A percentile compares a stretch with the other conserved stretches of the same genome.
phyloP scores from a whole-genome alignment of 2,797 vertebrate species.

The Chaunax sp. region DNA sequence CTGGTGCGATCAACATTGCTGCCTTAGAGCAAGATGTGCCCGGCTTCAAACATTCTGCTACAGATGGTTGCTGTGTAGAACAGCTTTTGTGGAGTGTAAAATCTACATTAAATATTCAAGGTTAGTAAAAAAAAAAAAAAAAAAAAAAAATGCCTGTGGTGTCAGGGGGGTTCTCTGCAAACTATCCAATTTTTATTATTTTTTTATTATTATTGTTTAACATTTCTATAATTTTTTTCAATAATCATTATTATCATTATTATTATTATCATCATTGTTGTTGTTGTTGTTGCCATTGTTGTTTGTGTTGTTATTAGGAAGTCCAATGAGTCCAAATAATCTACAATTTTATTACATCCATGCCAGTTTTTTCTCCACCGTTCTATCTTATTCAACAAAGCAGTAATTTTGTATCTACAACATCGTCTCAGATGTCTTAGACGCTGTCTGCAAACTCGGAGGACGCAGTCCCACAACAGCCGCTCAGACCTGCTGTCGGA shows the following conservation, averaged over 20 bases:
- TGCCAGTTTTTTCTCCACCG: conserved; percentile 5
- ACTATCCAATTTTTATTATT: no score
- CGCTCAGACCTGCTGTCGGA: conserved; percentile 26
- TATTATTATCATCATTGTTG: no score
- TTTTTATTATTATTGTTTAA: no score
- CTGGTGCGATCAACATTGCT: conserved; percentile 6
- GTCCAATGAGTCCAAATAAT: no score
- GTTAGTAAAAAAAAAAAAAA: background rate
- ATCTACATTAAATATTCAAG: conserved; percentile 30
- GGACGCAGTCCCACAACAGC: conserved; percentile 39
- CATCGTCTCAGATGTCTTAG: conserved; percentile 23
- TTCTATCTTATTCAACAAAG: background rate
- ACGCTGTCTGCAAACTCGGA: conserved; percentile 25
- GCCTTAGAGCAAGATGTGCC: conserved; percentile 28
- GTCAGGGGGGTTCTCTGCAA: background rate
- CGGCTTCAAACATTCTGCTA: conserved; percentile 13
- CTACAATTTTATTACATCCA: background rate
- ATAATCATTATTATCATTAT: no score
- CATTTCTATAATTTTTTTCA: no score
- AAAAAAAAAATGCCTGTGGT: background rate
- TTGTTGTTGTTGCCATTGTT: no score
- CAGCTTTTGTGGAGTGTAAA: conserved; percentile 9
- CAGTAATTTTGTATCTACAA: conserved; percentile 1
- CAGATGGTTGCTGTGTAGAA: conserved; percentile 8
- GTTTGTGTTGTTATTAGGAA: no score